A percentile compares a stretch with the other conserved stretches of the same genome.
phyloP scores from a whole-genome alignment of 2,113 vertebrate species.

The Ammodytes dubius region DNA sequence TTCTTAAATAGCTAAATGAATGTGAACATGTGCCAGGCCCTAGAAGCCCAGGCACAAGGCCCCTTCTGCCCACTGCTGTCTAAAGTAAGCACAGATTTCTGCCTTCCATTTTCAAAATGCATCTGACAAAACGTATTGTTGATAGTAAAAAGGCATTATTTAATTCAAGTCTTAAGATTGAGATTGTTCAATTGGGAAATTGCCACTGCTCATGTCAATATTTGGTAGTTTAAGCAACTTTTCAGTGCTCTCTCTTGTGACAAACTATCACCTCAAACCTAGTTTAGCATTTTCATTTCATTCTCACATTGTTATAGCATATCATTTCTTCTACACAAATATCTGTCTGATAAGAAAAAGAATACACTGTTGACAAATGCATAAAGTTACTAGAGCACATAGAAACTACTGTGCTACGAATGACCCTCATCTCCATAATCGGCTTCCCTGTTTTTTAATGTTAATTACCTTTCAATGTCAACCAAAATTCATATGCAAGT shows the following conservation, averaged over 20 bases:
- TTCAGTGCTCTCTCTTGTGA: neutral
- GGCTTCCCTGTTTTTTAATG: neutral
- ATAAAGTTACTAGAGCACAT: slow-evolving; percentile 1
- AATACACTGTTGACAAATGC: neutral
- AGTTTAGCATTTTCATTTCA: neutral
- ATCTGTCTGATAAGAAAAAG: slow-evolving; percentile 1
- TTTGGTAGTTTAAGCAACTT: neutral
- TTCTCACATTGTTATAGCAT: too few relatives aligned
- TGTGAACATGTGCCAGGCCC: neutral
- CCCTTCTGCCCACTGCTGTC: neutral
- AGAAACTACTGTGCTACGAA: neutral
- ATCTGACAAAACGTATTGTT: neutral
- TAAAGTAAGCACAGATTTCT: neutral
- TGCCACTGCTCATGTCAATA: neutral
- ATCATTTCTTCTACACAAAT: neutral
- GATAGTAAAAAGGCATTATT: neutral
- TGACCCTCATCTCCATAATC: neutral
- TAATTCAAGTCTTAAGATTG: neutral
- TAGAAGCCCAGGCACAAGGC: neutral
- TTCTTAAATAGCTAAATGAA: slow-evolving; percentile 17
- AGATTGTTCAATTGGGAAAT: neutral
- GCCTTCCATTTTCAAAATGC: neutral
- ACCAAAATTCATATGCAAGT: neutral
- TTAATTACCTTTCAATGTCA: neutral
- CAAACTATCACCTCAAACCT: neutral